Conservation (phyloP, 2,888 invertebrate genomes). For the Steinernema scapterisci region DNA sequence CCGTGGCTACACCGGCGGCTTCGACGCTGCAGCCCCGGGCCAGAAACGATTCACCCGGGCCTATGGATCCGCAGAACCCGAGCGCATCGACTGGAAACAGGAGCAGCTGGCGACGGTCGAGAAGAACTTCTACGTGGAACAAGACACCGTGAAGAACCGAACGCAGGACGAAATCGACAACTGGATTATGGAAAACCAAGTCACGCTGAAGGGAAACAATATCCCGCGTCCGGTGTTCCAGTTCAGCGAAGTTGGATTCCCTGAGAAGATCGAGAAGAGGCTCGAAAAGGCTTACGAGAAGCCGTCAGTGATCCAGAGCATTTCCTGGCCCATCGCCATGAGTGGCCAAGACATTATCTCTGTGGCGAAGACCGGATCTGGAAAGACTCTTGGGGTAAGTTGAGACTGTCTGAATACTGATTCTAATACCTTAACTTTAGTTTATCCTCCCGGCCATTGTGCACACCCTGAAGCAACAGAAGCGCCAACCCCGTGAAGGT, state of each 20-base stretch:
- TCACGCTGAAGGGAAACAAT: conserved; percentile 82
- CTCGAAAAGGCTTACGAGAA: conserved; percentile 54
- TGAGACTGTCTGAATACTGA: background rate
- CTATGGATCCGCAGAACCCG: background rate
- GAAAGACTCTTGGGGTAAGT: conserved; percentile 85
- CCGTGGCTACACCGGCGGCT: too few species aligned
- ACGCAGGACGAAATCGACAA: conserved; percentile 69
- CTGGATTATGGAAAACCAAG: conserved; percentile 80
- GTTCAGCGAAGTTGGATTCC: conserved; percentile 88
- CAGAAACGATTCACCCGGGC: conserved; percentile 47
- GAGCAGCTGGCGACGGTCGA: conserved; percentile 38
- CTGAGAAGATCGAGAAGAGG: conserved; percentile 36
- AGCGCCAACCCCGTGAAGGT: conserved; percentile 84
- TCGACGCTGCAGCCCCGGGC: conserved; percentile 43
- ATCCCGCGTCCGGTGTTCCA: conserved; percentile 84
- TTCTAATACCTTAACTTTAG: conserved; percentile 68
- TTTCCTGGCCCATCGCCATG: conserved; percentile 91
- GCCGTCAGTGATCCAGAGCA: conserved; percentile 75
- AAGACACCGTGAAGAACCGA: conserved; percentile 41
- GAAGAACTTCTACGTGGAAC: conserved; percentile 47
- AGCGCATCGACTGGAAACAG: conserved; percentile 39
- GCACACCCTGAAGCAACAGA: conserved; percentile 89
- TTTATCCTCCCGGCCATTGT: conserved; percentile 82
- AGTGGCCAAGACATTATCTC: conserved; percentile 91
- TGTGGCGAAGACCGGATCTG: conserved; percentile 79